phyloP scores from a whole-genome alignment of 2,797 vertebrate genomes.

The Salarias fasciatus region DNA sequence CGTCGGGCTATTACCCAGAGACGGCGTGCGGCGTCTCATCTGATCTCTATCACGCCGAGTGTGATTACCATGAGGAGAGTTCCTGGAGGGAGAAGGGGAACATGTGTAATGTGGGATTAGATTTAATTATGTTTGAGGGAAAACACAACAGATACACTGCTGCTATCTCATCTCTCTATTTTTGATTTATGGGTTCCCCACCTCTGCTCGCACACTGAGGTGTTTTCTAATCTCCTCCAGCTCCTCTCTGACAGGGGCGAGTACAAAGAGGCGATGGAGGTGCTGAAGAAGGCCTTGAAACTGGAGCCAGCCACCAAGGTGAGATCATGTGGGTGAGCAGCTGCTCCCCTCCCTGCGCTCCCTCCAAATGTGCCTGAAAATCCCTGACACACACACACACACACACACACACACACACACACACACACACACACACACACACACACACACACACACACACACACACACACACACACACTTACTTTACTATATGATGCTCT shows the following conservation, averaged over 20 bases:
- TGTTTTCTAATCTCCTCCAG: slow-evolving; percentile 72
- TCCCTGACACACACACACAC: slow-evolving; percentile 12
- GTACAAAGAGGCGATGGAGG: slow-evolving; percentile 83
- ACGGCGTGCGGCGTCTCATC: slow-evolving; percentile 3
- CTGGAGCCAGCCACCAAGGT: slow-evolving; percentile 89
- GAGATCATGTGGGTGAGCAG: slow-evolving; percentile 57
- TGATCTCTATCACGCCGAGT: slow-evolving; percentile 7
- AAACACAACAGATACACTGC: slow-evolving; percentile 8
- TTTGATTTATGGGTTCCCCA: slow-evolving; percentile 30
- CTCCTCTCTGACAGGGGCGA: slow-evolving; percentile 86
- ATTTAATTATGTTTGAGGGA: slow-evolving; percentile 9
- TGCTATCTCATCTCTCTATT: slow-evolving; percentile 6
- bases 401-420: no score
- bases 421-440: slow-evolving; percentile 7
- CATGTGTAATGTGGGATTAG: slow-evolving; percentile 18
- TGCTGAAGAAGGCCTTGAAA: slow-evolving; percentile 86
- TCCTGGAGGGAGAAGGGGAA: slow-evolving; percentile 10
- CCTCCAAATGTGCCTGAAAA: slow-evolving; percentile 20
- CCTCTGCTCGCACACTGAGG: slow-evolving; percentile 16
- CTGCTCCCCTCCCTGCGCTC: slow-evolving; percentile 7
- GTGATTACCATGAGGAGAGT: background rate
- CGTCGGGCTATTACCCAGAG: background rate
- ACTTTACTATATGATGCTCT: no score
- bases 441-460: slow-evolving; percentile 3
- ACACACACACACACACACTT: slow-evolving; percentile 4